Conservation (phyloP, 92 coral and sea anemone genomes). For the Actinernus sp. region DNA sequence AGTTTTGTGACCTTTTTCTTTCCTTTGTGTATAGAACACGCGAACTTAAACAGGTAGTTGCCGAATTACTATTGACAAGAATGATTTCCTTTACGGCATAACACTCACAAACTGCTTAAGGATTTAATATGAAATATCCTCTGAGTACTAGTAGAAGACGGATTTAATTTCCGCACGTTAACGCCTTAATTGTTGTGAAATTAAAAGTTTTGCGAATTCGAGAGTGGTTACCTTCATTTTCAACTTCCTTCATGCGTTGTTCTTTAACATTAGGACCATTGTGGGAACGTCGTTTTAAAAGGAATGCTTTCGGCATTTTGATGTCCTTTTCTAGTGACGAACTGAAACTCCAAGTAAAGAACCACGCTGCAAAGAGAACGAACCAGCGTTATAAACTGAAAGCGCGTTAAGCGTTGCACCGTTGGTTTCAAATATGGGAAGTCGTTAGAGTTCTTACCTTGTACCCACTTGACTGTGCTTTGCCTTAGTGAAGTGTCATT, state of each 20-base stretch:
- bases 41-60: constrained; percentile 27
- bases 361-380: constrained; percentile 4
- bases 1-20: constrained; percentile 10
- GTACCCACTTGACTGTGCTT: constrained; percentile 73
- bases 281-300: constrained; percentile 52
- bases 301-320: constrained; percentile 77
- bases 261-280: neutral
- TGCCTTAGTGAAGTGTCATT: constrained; percentile 54
- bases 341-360: too few species aligned
- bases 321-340: neutral
- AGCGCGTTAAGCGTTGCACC: neutral
- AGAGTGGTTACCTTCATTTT: constrained; percentile 14
- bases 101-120: too few species aligned
- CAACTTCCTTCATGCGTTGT: neutral
- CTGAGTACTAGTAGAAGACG: too few species aligned
- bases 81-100: too few species aligned
- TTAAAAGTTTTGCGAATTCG: too few species aligned
- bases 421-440: neutral
- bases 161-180: too few species aligned
- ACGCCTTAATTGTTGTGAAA: too few species aligned
- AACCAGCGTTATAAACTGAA: neutral
- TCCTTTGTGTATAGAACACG: constrained; percentile 32
- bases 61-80: neutral
- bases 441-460: constrained; percentile 16
- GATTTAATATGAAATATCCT: too few species aligned